Base-by-base conservation (phyloP, 2,113 vertebrate genomes). In the Uria lomvia region DNA sequence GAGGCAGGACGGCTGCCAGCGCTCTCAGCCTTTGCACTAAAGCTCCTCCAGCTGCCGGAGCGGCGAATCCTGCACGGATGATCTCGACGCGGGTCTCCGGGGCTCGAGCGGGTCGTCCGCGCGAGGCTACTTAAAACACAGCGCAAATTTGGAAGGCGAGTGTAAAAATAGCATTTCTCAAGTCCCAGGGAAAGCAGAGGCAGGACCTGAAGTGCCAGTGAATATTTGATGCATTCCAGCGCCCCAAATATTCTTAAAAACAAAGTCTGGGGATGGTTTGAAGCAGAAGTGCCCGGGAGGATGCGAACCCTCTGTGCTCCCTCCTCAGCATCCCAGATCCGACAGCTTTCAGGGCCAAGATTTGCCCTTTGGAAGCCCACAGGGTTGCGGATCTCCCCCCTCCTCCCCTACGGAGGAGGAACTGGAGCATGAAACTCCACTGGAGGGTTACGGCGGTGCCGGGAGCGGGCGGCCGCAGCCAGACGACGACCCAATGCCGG, bases 361-460 rank as follows among this genome's bases (percentile, higher is more conserved):
- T 83, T 19, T 19, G 73, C 73, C 29, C 36, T 36, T 6, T 7
- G 1, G 32, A 22, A 82, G 53, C 34, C 20, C 1, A 3, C 5
- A 8, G 56, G 20, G 36, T 5, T n/a, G 78, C 4, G 20, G 9
- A 15, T 88, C 45, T 52, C 23, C 49, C 67, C 45, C 49, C 58
- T 85, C 71, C 76, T 83, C 40, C 80, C 63, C 85, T 30, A 49
- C 12, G 10, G 85, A 68, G 30, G 70, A 87, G 90, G 81, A 95
- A 96, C 74, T 94, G 96, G 96, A 95, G 95, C 95, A 79, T 76
- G 82, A 95, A 96, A 94, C 92, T 93, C 55, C 2, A 9, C 82
- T 40, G 32, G 74, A 55, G 90, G 89, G 92, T 83, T 19, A 43
- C 55, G 40, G 53, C 22, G 12, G 60, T 63, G 92, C 72, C 20